A percentile compares a stretch with the other conserved stretches of the same genome.
phyloP scores from a whole-genome alignment of 2,113 vertebrate genomes.

The Phylloscopus trochiloides region DNA sequence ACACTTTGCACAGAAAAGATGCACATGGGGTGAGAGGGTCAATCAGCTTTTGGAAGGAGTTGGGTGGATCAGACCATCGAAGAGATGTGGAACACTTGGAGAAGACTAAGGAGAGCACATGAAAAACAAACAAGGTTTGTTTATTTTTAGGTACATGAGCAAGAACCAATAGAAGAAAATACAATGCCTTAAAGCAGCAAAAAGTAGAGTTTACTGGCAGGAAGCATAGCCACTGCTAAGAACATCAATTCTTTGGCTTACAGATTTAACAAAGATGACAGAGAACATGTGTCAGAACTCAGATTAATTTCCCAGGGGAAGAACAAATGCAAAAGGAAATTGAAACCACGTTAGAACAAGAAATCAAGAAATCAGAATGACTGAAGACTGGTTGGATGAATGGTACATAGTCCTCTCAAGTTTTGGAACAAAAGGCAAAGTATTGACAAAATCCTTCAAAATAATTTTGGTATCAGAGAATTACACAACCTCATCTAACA shows the following conservation, averaged over 20 bases:
- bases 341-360: slow-evolving; percentile 31
- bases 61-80: neutral
- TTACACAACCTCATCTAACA: neutral
- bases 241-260: neutral
- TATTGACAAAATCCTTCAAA: neutral
- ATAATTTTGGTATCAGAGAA: neutral
- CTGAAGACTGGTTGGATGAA: neutral
- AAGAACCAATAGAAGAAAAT: neutral
- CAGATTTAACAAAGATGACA: slow-evolving; percentile 1
- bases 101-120: neutral
- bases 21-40: neutral
- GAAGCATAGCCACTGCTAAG: neutral
- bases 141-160: neutral
- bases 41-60: neutral
- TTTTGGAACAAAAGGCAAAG: neutral
- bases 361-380: slow-evolving; percentile 31
- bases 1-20: neutral
- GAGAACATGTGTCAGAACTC: slow-evolving; percentile 26
- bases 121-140: neutral
- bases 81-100: neutral
- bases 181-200: neutral
- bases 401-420: neutral
- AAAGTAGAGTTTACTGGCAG: neutral
- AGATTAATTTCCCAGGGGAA: slow-evolving; percentile 35
- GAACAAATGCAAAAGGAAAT: slow-evolving; percentile 14